Evolutionary conservation across 2,888 invertebrate species (phyloP), one percentile per base, ranked within the genome.

Genomic region (Agrypnus murinus): DNA sequence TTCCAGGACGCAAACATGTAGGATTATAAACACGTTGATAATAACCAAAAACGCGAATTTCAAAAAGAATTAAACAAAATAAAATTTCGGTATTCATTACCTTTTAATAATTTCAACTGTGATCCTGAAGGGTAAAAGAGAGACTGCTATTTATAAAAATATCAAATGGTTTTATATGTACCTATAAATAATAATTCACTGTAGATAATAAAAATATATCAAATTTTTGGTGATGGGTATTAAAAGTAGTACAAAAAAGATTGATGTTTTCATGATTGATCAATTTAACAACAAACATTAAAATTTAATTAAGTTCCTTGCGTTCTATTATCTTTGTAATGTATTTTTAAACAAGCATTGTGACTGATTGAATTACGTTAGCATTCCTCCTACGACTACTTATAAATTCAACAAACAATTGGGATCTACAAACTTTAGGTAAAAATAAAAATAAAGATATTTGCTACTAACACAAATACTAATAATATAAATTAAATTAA

Each of bases 21-120:
- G n/a, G n/a, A n/a, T n/a, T n/a, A n/a, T n/a, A n/a, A 46, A 17
- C 46, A 17, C 25, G 46, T 17, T 14, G 46, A 19, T 46, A 46
- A n/a, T 17, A 46, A 10, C 46, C 46, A 46, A 10, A 46, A 46
- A 19, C 3, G 4, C 9, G 10, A n/a, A 10, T n/a, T 6, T 17
- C 9, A n/a, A 46, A 8, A 2, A 9, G 8, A 25, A 14, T 8
- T 5, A 46, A 2, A 6, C 7, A 8, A 17, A 46, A 1, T 5
- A 46, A 25, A n/a, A 46, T 25, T 46, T 46, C 15, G 7, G 15
- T n/a, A 10, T 12, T 12, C 12, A n/a, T 40, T 40, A 12, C n/a
- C n/a, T 12, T n/a, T 5, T 12, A 5, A 5, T 12, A 40, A 12
- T 2, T 40, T 12, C 12, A 1, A 25, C 5, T 25, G 5, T 2